Conservation (phyloP, 2,113 vertebrate genomes). For the Bufo gargarizans region DNA sequence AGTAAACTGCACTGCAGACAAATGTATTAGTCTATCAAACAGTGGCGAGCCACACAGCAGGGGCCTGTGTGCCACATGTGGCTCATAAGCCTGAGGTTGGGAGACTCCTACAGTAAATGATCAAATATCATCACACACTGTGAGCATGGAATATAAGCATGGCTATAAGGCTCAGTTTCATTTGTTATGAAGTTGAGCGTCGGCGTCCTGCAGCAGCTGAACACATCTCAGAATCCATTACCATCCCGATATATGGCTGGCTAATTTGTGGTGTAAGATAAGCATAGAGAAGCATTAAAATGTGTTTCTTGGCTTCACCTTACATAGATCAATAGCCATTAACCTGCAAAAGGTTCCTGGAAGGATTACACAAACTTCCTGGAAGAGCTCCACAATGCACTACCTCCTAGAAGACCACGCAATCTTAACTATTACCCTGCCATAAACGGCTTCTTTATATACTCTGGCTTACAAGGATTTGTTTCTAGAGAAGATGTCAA, state of each 20-base stretch:
- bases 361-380: background rate
- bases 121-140: too few relatives aligned
- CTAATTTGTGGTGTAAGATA: constrained; percentile 24
- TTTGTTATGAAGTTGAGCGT: background rate
- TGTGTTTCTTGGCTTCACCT: background rate
- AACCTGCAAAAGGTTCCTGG: constrained; percentile 27
- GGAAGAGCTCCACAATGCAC: background rate
- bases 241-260: constrained; percentile 44
- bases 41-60: too few relatives aligned
- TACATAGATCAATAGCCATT: constrained; percentile 56
- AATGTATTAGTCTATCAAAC: too few relatives aligned
- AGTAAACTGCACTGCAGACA: too few relatives aligned
- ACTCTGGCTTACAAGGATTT: background rate
- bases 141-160: too few relatives aligned
- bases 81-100: too few relatives aligned
- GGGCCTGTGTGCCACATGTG: too few relatives aligned
- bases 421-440: background rate
- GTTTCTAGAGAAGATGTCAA: too few relatives aligned
- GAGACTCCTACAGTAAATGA: too few relatives aligned
- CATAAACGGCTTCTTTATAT: background rate
- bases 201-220: background rate
- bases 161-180: background rate
- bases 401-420: background rate
- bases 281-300: constrained; percentile 42
- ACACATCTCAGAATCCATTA: constrained; percentile 35